Evolutionary conservation across 2,797 vertebrate genomes (phyloP).

Genomic region (Pseudomugil tenellus): DNA sequence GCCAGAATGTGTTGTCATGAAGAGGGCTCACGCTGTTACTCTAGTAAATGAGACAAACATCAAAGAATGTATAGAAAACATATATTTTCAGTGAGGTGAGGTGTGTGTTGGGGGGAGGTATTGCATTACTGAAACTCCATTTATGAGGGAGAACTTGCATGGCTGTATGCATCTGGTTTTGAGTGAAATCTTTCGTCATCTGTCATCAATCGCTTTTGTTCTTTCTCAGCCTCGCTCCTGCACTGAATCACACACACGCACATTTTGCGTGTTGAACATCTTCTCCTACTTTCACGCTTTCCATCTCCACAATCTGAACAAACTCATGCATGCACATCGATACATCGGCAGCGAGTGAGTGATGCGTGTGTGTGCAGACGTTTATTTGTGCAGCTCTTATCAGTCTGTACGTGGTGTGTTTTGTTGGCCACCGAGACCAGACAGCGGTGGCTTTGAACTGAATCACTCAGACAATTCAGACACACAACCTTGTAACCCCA

Average conservation of each 20-base stretch:
- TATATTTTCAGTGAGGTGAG: background rate
- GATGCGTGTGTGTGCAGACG: conserved; percentile 15
- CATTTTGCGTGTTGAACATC: conserved; percentile 23
- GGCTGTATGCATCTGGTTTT: conserved; percentile 32
- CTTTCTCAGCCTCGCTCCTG: conserved; percentile 8
- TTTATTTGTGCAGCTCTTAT: conserved; percentile 58
- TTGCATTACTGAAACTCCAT: background rate
- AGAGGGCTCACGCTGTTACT: background rate
- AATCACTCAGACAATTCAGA: conserved; percentile 31
- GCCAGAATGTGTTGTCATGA: background rate
- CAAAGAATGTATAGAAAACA: background rate
- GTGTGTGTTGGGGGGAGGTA: background rate
- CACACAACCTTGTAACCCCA: conserved; percentile 32
- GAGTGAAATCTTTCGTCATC: conserved; percentile 20
- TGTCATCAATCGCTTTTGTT: conserved; percentile 32
- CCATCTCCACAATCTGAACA: conserved; percentile 13
- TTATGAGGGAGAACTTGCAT: conserved; percentile 5
- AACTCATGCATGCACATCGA: background rate
- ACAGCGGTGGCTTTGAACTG: conserved; percentile 38
- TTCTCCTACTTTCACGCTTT: conserved; percentile 20
- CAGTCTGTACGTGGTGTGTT: conserved; percentile 28
- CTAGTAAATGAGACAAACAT: background rate
- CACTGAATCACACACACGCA: conserved; percentile 14
- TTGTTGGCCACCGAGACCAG: conserved; percentile 31
- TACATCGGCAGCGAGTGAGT: conserved; percentile 10